Conservation (phyloP, 1,140 invertebrate genomes). For the Trichonephila clavipes region DNA sequence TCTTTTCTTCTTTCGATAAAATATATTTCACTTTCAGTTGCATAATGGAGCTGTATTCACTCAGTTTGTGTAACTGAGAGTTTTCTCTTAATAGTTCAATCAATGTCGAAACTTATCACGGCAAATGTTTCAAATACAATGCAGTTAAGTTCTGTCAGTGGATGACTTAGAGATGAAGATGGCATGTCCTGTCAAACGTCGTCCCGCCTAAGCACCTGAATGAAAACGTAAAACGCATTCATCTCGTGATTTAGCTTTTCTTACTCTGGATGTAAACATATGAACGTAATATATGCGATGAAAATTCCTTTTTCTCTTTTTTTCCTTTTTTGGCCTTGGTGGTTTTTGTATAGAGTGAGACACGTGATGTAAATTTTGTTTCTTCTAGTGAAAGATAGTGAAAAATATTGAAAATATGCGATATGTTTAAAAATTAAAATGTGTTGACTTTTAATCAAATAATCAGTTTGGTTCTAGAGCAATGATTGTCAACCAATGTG, state of each 20-base stretch:
- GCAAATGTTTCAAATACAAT: conserved; percentile 11
- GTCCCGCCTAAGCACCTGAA: conserved; percentile 26
- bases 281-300: background rate
- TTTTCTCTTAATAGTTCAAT: background rate
- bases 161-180: background rate
- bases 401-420: too few species aligned
- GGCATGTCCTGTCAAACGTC: background rate
- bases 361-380: too few species aligned
- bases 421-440: too few species aligned
- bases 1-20: background rate
- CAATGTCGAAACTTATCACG: background rate
- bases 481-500: too few species aligned
- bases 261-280: background rate
- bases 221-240: background rate
- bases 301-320: too few species aligned
- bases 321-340: too few species aligned
- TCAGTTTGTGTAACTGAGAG: background rate
- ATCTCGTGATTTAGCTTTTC: background rate
- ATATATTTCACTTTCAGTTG: background rate
- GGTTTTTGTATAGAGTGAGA: too few species aligned
- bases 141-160: background rate
- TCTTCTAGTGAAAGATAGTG: too few species aligned
- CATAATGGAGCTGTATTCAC: background rate
- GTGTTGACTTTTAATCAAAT: too few species aligned
- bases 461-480: too few species aligned